These are phyloP conservation scores for Belonocnema kinseyi DNA, from an alignment of 1,140 invertebrate species.

Conservation along the genomic window DNA sequence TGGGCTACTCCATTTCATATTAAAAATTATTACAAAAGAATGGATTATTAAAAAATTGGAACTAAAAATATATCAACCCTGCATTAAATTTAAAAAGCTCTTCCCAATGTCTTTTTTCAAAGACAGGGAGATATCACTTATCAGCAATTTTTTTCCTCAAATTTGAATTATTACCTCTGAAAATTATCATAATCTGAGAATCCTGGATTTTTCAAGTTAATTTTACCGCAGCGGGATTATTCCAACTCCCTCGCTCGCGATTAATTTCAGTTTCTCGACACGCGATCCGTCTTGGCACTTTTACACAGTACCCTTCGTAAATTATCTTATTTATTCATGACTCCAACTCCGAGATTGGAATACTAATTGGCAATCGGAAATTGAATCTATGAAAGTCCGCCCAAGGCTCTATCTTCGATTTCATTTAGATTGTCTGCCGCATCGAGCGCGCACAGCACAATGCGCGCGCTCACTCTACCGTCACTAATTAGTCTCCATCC, in stretches of 20 bases:
- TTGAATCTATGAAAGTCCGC: slow-evolving; percentile 29
- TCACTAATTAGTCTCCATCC: slow-evolving; percentile 12
- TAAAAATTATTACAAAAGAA: no score
- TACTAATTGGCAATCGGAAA: slow-evolving; percentile 28
- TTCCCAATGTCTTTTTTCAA: background rate
- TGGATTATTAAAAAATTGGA: no score
- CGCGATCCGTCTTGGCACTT: slow-evolving; percentile 24
- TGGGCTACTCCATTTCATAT: no score
- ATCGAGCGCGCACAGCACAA: background rate
- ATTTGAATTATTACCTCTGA: slow-evolving; percentile 10
- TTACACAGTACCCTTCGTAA: slow-evolving; percentile 26
- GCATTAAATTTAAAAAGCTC: no score
- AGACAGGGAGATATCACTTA: background rate
- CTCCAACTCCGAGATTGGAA: slow-evolving; percentile 24
- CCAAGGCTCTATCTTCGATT: slow-evolving; percentile 23
- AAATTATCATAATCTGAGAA: slow-evolving; percentile 27
- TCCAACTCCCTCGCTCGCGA: slow-evolving; percentile 30
- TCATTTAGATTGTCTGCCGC: slow-evolving; percentile 15
- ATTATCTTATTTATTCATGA: slow-evolving; percentile 30
- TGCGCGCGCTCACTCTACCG: background rate
- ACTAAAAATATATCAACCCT: no score
- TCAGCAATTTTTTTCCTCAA: background rate
- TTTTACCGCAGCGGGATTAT: slow-evolving; percentile 30
- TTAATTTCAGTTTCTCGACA: slow-evolving; percentile 29
- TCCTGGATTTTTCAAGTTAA: slow-evolving; percentile 25